Evolutionary conservation across 2,888 invertebrate genomes (phyloP).

Genomic region (Lithophane socia): DNA sequence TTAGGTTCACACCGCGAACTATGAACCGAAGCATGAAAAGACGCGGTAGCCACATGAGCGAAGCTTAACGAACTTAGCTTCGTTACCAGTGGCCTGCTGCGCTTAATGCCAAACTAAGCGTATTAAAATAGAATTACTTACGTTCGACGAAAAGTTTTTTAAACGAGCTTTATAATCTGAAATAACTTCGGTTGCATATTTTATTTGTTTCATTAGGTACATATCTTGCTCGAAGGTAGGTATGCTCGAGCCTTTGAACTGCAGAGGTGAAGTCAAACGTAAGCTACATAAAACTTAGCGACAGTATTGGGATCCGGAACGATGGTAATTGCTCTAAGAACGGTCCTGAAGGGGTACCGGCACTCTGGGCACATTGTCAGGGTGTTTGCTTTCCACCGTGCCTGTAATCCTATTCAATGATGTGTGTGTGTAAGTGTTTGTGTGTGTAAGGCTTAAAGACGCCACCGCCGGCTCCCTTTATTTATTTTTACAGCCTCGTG

Average conservation of each 20-base stretch:
- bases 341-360: slow-evolving; percentile 29
- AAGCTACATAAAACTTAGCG: slow-evolving; percentile 28
- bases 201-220: neutral
- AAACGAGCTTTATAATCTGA: neutral
- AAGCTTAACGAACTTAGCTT: neutral
- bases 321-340: slow-evolving; percentile 49
- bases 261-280: slow-evolving; percentile 2
- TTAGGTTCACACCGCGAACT: neutral
- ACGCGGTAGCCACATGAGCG: neutral
- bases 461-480: slow-evolving; percentile 74
- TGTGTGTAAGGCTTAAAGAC: slow-evolving; percentile 69
- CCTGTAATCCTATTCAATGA: slow-evolving; percentile 66
- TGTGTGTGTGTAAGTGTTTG: slow-evolving; percentile 56
- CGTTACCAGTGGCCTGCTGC: too few species aligned
- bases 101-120: neutral
- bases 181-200: neutral
- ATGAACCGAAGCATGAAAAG: neutral
- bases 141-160: neutral
- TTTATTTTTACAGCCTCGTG: slow-evolving; percentile 83
- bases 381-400: slow-evolving; percentile 49
- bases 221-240: neutral
- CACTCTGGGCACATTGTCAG: slow-evolving; percentile 38
- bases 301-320: slow-evolving; percentile 20
- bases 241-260: slow-evolving; percentile 4
- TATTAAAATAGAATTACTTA: neutral